Evolutionary conservation across 2,113 vertebrate species (phyloP).

Genomic region (Progne subis): DNA sequence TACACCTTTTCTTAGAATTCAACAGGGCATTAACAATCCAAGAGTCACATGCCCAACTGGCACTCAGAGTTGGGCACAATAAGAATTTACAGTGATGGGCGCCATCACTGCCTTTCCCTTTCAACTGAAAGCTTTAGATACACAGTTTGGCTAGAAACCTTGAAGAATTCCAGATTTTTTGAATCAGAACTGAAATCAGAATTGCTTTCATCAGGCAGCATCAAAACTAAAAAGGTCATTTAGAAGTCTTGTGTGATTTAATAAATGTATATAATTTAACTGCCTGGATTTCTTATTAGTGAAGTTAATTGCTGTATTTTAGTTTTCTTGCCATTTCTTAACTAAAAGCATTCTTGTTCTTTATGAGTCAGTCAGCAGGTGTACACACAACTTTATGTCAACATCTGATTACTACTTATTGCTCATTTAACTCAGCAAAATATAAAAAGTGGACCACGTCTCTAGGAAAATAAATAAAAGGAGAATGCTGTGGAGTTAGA

Average conservation of each 20-base stretch:
- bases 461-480: conserved; percentile 61
- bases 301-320: conserved; percentile 28
- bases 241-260: conserved; percentile 35
- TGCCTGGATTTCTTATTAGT: conserved; percentile 35
- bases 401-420: conserved; percentile 57
- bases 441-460: conserved; percentile 20
- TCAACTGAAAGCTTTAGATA: background rate
- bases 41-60: background rate
- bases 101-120: background rate
- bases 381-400: conserved; percentile 58
- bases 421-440: conserved; percentile 57
- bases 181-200: background rate
- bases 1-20: background rate
- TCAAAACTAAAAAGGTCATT: conserved; percentile 55
- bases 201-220: background rate
- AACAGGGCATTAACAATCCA: background rate
- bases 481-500: conserved; percentile 22
- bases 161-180: background rate
- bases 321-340: conserved; percentile 31
- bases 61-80: background rate
- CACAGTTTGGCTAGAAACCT: background rate
- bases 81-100: background rate
- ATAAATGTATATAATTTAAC: conserved; percentile 29
- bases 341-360: conserved; percentile 56
- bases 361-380: conserved; percentile 62